Base-by-base conservation (phyloP, 2,797 vertebrate species). In the Paedocypris micromegethes region DNA sequence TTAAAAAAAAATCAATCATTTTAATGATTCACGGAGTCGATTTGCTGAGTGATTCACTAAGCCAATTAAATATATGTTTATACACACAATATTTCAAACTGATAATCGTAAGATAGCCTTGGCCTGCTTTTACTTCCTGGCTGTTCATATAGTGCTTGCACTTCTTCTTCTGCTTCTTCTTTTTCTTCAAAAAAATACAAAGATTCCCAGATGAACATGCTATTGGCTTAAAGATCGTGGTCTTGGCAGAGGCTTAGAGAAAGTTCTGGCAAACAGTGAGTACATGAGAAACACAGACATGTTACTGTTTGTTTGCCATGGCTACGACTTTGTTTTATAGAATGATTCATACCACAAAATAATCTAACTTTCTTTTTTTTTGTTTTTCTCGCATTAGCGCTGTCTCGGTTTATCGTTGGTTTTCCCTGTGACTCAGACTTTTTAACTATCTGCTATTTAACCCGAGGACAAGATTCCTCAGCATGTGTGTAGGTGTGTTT, bases 301-400 rank as follows among this genome's bases (percentile, higher is more conserved):
- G 75, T 57, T 83, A 73, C 79, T 85, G 72, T 81, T 81, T 82
- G 81, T 80, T 85, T 83, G 85, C 78, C 80, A 80, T 86, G 85
- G 78, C 81, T 83, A 87, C 81, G 64, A 75, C 44, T 51, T 66
- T 62, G 54, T 60, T 82, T 78, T 70, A 78, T 67, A 73, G 68
- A 43, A 76, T 64, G 73, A 68, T 55, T 79, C 58, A 60, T 64
- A 68, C 72, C 65, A 64, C 73, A 78, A 79, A 80, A 71, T 75
- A 44, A 58, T 68, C 67, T 81, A 71, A 56, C 56, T 49, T 47
- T 63, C 41, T 39, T 37, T n/a, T 55, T 49, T 6, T 46, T 40
- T 51, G 39, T 68, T 58, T 56, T n/a, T 39, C 55, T 58, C 9
- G 40, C 50, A 40, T 64, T 60, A 71, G 66, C 72, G 67, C 52